Conservation (phyloP, 2,888 invertebrate genomes). For the Apamea anceps region DNA sequence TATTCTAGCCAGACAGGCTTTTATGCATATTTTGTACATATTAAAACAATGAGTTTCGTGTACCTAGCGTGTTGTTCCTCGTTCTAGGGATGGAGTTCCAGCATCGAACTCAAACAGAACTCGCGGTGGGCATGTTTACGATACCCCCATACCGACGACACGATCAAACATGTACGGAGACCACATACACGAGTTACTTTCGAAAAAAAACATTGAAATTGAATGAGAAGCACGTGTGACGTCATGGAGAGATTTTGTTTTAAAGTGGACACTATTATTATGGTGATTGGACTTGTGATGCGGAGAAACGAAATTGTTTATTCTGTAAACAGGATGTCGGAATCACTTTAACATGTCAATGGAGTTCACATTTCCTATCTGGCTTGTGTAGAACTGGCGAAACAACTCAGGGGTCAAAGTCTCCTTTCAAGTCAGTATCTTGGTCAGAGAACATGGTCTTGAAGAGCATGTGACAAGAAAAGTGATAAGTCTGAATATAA, state of each 20-base stretch:
- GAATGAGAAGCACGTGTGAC: neutral
- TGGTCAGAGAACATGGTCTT: too few relatives aligned
- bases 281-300: neutral
- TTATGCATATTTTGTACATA: neutral
- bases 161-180: conserved; percentile 55
- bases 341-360: neutral
- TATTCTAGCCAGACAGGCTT: neutral
- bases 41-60: neutral
- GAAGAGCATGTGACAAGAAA: neutral
- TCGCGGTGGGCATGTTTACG: conserved; percentile 63
- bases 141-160: conserved; percentile 63
- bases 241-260: neutral
- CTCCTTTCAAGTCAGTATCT: neutral
- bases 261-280: neutral
- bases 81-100: conserved; percentile 32
- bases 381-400: neutral
- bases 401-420: neutral
- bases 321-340: neutral
- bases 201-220: conserved; percentile 36
- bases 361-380: neutral
- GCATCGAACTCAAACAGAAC: conserved; percentile 69
- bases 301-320: neutral
- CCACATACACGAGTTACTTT: conserved; percentile 49
- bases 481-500: neutral
- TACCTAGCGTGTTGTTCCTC: neutral